phyloP scores from a whole-genome alignment of 2,113 vertebrate genomes.

The Platycercus adscitus region DNA sequence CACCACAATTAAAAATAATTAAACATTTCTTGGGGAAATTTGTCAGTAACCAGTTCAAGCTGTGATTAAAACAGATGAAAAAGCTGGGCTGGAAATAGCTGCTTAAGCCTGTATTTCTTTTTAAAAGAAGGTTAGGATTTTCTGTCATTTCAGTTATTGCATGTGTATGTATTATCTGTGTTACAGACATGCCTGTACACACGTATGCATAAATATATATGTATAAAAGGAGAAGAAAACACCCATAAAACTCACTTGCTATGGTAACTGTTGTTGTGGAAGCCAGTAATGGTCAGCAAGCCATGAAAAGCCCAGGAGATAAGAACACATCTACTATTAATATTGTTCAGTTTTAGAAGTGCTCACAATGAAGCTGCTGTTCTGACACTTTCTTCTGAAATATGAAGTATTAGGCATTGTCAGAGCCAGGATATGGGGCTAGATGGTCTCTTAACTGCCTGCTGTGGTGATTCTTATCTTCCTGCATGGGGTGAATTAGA shows the following conservation, averaged over 20 bases:
- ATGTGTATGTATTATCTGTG: neutral
- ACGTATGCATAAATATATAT: neutral
- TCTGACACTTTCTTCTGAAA: slow-evolving; percentile 42
- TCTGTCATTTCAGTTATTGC: neutral
- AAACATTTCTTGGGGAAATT: neutral
- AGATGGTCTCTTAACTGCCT: slow-evolving; percentile 41
- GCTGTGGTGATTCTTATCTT: slow-evolving; percentile 53
- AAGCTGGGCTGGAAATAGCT: neutral
- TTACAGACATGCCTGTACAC: neutral
- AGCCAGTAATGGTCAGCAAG: neutral
- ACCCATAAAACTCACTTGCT: neutral
- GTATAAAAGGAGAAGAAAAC: neutral
- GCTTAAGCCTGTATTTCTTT: neutral
- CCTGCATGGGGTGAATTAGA: slow-evolving; percentile 33
- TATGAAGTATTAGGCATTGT: slow-evolving; percentile 15
- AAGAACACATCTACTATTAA: neutral
- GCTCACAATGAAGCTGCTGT: neutral
- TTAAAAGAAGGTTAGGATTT: neutral
- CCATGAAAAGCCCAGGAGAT: neutral
- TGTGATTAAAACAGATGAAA: neutral
- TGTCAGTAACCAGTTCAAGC: neutral
- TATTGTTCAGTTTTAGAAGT: slow-evolving; percentile 18
- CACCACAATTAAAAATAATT: neutral
- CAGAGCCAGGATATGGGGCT: neutral
- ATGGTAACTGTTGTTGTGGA: neutral